Conservation (phyloP, 2,888 invertebrate genomes). For the Drosophila histrio region DNA sequence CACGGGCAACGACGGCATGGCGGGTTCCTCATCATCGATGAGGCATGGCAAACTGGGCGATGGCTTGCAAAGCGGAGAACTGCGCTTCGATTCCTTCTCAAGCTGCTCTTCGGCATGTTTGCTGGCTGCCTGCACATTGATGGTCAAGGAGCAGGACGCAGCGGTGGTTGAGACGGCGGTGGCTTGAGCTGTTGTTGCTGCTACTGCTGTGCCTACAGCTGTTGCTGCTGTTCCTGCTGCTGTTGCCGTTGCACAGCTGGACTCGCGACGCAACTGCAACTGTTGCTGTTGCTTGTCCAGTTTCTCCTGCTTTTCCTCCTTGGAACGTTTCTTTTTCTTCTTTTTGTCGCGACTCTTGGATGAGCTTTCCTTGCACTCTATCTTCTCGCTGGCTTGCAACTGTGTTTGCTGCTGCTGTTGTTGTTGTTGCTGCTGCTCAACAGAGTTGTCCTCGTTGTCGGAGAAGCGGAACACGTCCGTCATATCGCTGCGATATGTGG, state of each 20-base stretch:
- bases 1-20: conserved; percentile 21
- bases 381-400: conserved; percentile 33
- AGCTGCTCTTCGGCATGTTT: conserved; percentile 61
- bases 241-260: conserved; percentile 26
- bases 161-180: not conserved
- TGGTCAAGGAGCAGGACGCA: conserved; percentile 57
- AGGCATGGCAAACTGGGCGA: conserved; percentile 87
- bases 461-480: conserved; percentile 87
- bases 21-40: conserved; percentile 86
- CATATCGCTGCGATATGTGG: conserved; percentile 83
- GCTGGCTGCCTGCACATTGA: conserved; percentile 76
- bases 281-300: conserved; percentile 84
- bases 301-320: conserved; percentile 87
- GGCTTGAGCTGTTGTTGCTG: conserved; percentile 7
- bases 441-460: conserved; percentile 86
- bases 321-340: conserved; percentile 93
- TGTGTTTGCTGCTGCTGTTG: conserved; percentile 21
- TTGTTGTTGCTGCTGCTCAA: conserved; percentile 82
- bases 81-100: conserved; percentile 68
- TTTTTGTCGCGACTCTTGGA: conserved; percentile 89
- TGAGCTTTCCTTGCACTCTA: conserved; percentile 32
- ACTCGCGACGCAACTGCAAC: conserved; percentile 85
- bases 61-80: conserved; percentile 83
- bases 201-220: conserved; percentile 24
- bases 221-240: conserved; percentile 37